These are phyloP conservation scores for Trissolcus brochymenae DNA, from an alignment of 2,888 invertebrate species.

Conservation along the genomic window DNA sequence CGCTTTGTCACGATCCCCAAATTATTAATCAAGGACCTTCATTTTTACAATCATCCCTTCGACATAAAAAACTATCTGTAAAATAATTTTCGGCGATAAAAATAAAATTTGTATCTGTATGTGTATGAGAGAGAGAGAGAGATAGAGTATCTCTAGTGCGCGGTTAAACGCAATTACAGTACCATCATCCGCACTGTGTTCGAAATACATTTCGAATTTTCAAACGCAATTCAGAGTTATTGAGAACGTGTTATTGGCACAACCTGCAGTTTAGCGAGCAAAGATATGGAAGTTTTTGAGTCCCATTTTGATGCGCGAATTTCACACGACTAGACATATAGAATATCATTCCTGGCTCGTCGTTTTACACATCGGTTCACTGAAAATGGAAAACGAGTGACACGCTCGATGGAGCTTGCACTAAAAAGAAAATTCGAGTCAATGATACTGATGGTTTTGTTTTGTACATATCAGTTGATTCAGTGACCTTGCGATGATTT, in stretches of 20 bases:
- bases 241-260: conserved; percentile 48
- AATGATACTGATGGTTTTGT: too few species aligned
- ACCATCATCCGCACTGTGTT: background rate
- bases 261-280: conserved; percentile 54
- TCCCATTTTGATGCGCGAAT: conserved; percentile 39
- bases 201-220: conserved; percentile 24
- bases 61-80: conserved; percentile 29
- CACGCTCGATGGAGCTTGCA: too few species aligned
- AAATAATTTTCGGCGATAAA: conserved; percentile 16
- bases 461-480: too few species aligned
- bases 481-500: too few species aligned
- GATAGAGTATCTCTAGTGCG: conserved; percentile 8
- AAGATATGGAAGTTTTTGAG: conserved; percentile 55
- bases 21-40: conserved; percentile 5
- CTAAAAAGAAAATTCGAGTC: too few species aligned
- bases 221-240: conserved; percentile 39
- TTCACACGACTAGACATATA: conserved; percentile 18
- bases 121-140: too few species aligned
- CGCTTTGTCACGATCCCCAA: conserved; percentile 5
- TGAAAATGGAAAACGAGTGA: background rate
- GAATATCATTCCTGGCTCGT: conserved; percentile 23
- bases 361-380: conserved; percentile 22
- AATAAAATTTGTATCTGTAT: conserved; percentile 20
- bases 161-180: conserved; percentile 6
- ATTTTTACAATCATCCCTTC: background rate